Base-by-base conservation (phyloP, 2,113 vertebrate species). In the Todiramphus saurophagus region DNA sequence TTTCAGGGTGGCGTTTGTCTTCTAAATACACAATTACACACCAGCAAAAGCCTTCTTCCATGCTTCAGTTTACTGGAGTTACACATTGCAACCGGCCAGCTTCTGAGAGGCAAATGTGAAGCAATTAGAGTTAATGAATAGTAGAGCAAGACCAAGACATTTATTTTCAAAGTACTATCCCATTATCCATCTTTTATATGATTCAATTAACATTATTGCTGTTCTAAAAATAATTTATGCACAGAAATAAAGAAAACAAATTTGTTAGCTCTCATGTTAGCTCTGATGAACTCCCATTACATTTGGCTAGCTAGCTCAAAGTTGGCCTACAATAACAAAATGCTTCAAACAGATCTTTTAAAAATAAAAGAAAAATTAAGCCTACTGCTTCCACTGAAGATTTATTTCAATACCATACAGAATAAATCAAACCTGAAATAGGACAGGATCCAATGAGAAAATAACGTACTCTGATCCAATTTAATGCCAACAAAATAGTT, bases 161-260 rank as follows among this genome's bases (percentile, higher is more conserved):
- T 75, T 93, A 43, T 93, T 97, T 73, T 89, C 48, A 19, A 78
- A 83, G 15, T 39, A 46, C 50, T 44, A 59, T 46, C 19, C 72
- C 24, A 33, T 94, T 91, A 85, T 74, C 16, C 37, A 9, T 89
- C 64, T 55, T 87, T 77, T 19, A 35, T 81, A 64, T 77, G 31
- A 90, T 72, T 89, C 63, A 37, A 63, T 92, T 94, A 88, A 76
- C 16, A 11, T 79, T 95, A 83, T 35, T 85, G 64, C 39, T 81
- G 12, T 81, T 91, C 37, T 88, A 89, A 90, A 97, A 93, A 73
- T 86, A 92, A 85, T 72, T 44, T 87, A 58, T 41, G 25, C 44
- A 43, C 8, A 51, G 83, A 87, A 92, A 80, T 62, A 56, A 80
- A 64, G 4, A 5, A 83, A 90, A 68, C 8, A 21, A 79, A 76